Evolutionary conservation across 2,797 vertebrate species (phyloP).

Genomic region (Tachyglossus aculeatus): DNA sequence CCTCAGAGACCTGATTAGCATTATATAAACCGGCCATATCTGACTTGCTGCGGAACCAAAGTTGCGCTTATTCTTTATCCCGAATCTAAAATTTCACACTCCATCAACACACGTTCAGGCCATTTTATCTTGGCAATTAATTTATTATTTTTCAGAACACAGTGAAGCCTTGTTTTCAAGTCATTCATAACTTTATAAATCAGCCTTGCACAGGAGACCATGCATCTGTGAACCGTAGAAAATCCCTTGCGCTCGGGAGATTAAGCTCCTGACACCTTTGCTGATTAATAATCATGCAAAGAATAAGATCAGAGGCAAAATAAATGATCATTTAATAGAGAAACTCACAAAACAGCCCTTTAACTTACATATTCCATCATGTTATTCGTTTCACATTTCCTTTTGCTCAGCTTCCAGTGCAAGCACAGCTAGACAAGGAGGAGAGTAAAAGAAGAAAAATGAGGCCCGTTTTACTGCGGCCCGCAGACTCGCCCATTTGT

Average conservation of each 20-base stretch:
- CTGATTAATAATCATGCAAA: constrained; percentile 87
- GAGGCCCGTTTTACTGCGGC: constrained; percentile 82
- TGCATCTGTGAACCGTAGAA: constrained; percentile 86
- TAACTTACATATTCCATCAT: constrained; percentile 99
- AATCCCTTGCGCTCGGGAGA: constrained; percentile 84
- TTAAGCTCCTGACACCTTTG: constrained; percentile 85
- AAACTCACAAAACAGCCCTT: constrained; percentile 84
- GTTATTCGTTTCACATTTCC: constrained; percentile 99
- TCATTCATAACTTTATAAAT: constrained; percentile 99
- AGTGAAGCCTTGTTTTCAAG: constrained; percentile 86
- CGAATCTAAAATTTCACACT: constrained; percentile 95
- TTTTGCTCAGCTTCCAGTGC: constrained; percentile 98
- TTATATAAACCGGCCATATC: constrained; percentile 79
- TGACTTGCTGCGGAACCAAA: constrained; percentile 81
- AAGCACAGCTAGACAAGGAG: constrained; percentile 94
- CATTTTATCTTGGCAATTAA: constrained; percentile 98
- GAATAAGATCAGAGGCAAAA: constrained; percentile 85
- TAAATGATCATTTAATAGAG: constrained; percentile 86
- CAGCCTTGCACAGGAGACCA: constrained; percentile 82
- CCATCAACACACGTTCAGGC: constrained; percentile 93
- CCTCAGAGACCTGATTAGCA: constrained; percentile 79
- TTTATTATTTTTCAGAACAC: constrained; percentile 91
- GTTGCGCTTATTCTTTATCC: constrained; percentile 80
- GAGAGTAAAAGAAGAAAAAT: constrained; percentile 89
- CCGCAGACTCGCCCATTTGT: constrained; percentile 87